Base-by-base conservation (phyloP, 92 coral and sea anemone genomes). In the Porites rus region DNA sequence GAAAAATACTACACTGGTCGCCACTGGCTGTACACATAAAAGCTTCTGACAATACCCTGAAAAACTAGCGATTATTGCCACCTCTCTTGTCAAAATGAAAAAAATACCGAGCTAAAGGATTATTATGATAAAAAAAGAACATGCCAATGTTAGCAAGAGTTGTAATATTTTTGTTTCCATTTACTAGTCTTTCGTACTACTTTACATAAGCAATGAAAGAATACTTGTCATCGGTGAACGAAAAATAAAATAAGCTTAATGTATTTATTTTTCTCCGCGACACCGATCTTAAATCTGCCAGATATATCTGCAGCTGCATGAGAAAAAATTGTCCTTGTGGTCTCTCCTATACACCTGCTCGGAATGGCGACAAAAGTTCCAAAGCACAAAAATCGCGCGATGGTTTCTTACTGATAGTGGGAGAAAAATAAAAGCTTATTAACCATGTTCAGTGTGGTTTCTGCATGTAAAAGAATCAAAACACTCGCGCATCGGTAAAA, bases 261-360 rank as follows among this genome's bases (percentile, higher is more conserved):
- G 86, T 71, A 54, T 54, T 81, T 81, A 28, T 71, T n/a, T 56
- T 81, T 70, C 19, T 70, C 50, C 63, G 74, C 18, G 51, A 61
- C 65, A 21, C 71, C 62, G 82, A 78, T 63, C 62, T 51, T 38
- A 62, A 83, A 83, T 83, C 80, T 74, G 72, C 79, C 61, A 74
- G 51, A 63, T 77, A 83, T 62, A 17, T 73, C 65, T 75, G 80
- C 87, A 83, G 87, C 87, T 83, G 87, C 72, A 10, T 56, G 24
- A 10, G n/a, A 28, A 83, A 73, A 59, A 65, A 22, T 61, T 72
- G 46, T 78, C 61, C 72, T 83, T 83, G 87, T 74, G 87, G 87
- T 83, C 73, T 83, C 58, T 12, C 20, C 28, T 8, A 4, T n/a
- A 75, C 87, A 83, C 79, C 87, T 83, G 87, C 87, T 51, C 25